Evolutionary conservation across 2,113 vertebrate species (phyloP), one percentile per base, ranked within the genome.

Genomic region (Monarcha castaneiventris): DNA sequence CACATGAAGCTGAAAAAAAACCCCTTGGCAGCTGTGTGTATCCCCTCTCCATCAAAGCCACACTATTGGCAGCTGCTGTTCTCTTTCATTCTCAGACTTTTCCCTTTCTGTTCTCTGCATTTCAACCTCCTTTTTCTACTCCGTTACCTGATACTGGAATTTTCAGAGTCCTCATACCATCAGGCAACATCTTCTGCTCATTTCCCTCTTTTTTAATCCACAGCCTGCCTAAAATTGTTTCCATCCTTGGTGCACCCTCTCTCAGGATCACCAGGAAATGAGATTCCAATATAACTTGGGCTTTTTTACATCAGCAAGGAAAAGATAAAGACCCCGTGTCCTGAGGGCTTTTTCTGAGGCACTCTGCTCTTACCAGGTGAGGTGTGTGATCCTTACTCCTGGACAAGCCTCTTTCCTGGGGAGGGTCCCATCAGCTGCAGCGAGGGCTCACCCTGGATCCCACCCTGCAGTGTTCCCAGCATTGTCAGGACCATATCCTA

Each of bases 1-100:
- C 51, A 90, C n/a, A 84, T 64, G 52, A 94, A 96, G 75, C 56
- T 88, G 14, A 25, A 49, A 78, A 83, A 76, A 63, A 82, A 7
- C 1, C 2, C 8, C 62, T 79, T 91, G 87, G 58, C 91, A 95
- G 66, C 91, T 92, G 74, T 64, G 17, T 79, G 21, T 87, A 62
- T 69, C 20, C n/a, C 79, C 54, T 91, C 76, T 87, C 81, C 54
- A 92, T 92, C 91, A 94, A 95, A 97, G 80, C 46, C 64, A 58
- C 19, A 13, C 10, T 68, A 27, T 23, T 0, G 0, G 51, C 72
- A 94, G 52, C 68, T 81, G 82, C 56, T 2, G 1, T 74, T 74
- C 68, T 67, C 56, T 89, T 94, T 93, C 88, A 92, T 91, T 48
- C 27, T 83, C 29, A 61, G 78, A 56, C 56, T 75, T 68, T 86